A percentile compares a stretch with the other conserved stretches of the same genome.
Evolutionary conservation across 1,140 invertebrate species (phyloP).

Genomic region (Trichomalopsis sarcophagae): DNA sequence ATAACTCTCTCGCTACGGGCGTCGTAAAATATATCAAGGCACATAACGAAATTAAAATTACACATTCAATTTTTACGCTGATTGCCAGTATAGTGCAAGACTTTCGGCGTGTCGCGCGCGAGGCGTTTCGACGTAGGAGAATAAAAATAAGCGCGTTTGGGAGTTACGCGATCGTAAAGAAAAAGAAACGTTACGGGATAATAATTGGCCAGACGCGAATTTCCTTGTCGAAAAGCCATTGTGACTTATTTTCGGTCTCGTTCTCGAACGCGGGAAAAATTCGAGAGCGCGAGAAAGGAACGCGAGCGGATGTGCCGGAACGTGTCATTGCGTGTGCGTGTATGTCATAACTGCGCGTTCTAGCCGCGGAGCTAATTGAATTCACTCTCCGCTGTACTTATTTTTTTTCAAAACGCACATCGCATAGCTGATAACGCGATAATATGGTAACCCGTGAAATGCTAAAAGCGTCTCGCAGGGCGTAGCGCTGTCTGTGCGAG

Average conservation of each 20-base stretch:
- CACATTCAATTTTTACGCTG: neutral
- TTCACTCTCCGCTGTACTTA: neutral
- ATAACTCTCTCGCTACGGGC: neutral
- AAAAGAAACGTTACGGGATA: slow-evolving; percentile 29
- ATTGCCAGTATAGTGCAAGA: neutral
- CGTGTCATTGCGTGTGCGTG: slow-evolving; percentile 22
- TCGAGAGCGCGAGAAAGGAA: slow-evolving; percentile 5
- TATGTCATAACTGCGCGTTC: slow-evolving; percentile 17
- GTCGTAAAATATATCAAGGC: neutral
- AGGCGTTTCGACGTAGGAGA: neutral
- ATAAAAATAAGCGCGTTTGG: neutral
- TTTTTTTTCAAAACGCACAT: too few species aligned
- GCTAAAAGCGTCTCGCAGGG: neutral
- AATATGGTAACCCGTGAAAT: slow-evolving; percentile 4
- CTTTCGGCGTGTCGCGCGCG: neutral
- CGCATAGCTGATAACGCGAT: too few species aligned
- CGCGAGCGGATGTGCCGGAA: neutral
- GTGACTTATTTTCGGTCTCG: neutral
- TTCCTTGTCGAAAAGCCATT: slow-evolving; percentile 7
- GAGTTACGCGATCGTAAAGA: slow-evolving; percentile 9
- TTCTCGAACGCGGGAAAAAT: neutral
- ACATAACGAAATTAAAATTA: neutral
- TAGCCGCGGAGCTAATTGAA: neutral
- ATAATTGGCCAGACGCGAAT: slow-evolving; percentile 8
- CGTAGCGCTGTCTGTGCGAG: neutral